Conservation (phyloP, 2,888 invertebrate genomes). For the Epinotia brunnichana region DNA sequence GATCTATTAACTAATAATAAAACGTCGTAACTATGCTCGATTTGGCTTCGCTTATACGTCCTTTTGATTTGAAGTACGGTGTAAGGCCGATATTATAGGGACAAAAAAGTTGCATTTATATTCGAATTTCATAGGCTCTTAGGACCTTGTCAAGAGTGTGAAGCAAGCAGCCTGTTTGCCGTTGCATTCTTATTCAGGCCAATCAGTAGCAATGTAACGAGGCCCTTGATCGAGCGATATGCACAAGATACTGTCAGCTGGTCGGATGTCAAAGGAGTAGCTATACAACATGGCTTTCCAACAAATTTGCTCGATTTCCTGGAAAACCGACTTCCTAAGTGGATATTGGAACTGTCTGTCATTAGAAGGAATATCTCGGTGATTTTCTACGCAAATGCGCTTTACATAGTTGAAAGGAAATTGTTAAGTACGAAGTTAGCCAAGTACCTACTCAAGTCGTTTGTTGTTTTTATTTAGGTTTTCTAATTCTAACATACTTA, state of each 20-base stretch:
- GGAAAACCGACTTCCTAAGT: slow-evolving; percentile 11
- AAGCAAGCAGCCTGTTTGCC: slow-evolving; percentile 40
- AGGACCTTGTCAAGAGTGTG: slow-evolving; percentile 17
- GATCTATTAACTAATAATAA: slow-evolving; percentile 43
- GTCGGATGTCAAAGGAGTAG: slow-evolving; percentile 27
- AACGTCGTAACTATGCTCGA: background rate
- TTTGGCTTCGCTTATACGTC: background rate
- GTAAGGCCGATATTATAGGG: too few relatives aligned
- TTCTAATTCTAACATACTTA: background rate
- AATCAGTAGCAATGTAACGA: slow-evolving; percentile 38
- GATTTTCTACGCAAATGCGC: slow-evolving; percentile 1
- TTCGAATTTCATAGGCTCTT: background rate
- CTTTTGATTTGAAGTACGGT: background rate
- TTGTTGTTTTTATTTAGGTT: background rate
- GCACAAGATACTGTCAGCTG: slow-evolving; percentile 25
- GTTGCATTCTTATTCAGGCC: slow-evolving; percentile 43
- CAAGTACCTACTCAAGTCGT: background rate
- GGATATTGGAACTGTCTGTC: slow-evolving; percentile 14
- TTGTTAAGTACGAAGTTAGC: background rate
- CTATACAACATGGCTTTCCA: slow-evolving; percentile 8
- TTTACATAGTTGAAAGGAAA: background rate
- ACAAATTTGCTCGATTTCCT: slow-evolving; percentile 25
- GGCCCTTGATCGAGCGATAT: slow-evolving; percentile 26
- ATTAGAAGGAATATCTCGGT: background rate
- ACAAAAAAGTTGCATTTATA: background rate